Conservation (phyloP, 2,797 vertebrate genomes). For the Psittacula echo region DNA sequence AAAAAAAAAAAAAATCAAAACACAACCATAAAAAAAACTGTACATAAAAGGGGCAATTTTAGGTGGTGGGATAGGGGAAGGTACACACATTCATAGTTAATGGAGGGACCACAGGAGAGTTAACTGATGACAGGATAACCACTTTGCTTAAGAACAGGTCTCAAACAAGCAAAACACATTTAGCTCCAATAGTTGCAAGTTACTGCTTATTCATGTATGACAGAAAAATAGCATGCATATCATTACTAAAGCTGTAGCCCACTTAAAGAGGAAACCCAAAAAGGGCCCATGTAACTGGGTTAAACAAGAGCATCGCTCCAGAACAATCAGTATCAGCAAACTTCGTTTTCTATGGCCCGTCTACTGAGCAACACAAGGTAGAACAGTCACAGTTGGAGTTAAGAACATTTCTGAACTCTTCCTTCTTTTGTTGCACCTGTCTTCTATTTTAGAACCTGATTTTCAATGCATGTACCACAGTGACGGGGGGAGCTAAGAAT, state of each 20-base stretch:
- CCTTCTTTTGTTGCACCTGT: not conserved
- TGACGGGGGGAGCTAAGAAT: not conserved
- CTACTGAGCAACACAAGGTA: not conserved
- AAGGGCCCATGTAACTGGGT: not conserved
- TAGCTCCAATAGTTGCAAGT: not conserved
- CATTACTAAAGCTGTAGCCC: not conserved
- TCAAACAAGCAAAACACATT: not conserved
- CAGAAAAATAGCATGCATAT: not conserved
- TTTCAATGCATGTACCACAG: not conserved
- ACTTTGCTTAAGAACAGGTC: not conserved
- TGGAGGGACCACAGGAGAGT: not conserved
- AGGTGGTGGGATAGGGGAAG: not conserved
- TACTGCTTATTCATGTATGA: not conserved
- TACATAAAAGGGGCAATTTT: not conserved
- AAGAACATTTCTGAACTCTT: not conserved
- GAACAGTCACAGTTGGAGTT: slow-evolving; percentile 28
- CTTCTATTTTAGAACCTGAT: not conserved
- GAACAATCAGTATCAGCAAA: not conserved
- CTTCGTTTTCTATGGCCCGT: not conserved
- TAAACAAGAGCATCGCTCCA: not conserved
- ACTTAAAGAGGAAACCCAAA: not conserved
- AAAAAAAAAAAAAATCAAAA: not conserved
- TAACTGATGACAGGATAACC: not conserved
- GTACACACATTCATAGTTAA: not conserved
- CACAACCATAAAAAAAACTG: not conserved